Evolutionary conservation across 2,797 vertebrate genomes (phyloP), one percentile per base, ranked within the genome.

Genomic region (Karalla daura): DNA sequence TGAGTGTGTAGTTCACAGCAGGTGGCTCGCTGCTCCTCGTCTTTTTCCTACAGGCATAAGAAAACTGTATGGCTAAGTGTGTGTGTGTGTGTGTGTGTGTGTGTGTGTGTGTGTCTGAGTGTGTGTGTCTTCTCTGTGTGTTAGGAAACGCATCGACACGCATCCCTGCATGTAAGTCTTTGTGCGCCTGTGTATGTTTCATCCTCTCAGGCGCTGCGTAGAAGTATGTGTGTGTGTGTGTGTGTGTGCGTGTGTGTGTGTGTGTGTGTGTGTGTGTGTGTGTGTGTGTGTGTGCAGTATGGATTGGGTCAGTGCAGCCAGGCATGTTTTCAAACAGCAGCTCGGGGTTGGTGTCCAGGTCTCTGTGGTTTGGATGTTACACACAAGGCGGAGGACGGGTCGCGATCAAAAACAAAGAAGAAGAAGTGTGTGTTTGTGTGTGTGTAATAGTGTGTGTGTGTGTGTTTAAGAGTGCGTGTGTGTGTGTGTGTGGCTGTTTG

Each of bases 1-100:
- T 82, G 70, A 78, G 56, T 80, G 85, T 84, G 86, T 73, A 68
- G 79, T 82, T 89, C 88, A 76, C 88, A 90, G 89, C 87, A 87
- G 88, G 89, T 83, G 86, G 84, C 67, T 71, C 23, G 33, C 68
- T 74, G 44, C 24, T 70, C 60, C 76, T 82, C 20, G 45, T 76
- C 65, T 85, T 82, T 80, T 83, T 87, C 86, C 85, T 87, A 83
- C 69, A 86, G 89, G 89, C 89, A 81, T 76, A 76, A 72, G 87
- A 92, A 70, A n/a, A 88, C 90, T 91, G 53, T 71, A 61, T 67
- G 39, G 54, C 61, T 73, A 66, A 71, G 51, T 69, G 64, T 82
- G 73, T 72, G 58, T 65, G 21, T 51, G 59, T 36, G 39, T 55
- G 32, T 64, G 51, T 72, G 46, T 58, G 35, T 36, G 40, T 45